phyloP scores from a whole-genome alignment of 2,113 vertebrate genomes.

The Probosciger aterrimus region DNA sequence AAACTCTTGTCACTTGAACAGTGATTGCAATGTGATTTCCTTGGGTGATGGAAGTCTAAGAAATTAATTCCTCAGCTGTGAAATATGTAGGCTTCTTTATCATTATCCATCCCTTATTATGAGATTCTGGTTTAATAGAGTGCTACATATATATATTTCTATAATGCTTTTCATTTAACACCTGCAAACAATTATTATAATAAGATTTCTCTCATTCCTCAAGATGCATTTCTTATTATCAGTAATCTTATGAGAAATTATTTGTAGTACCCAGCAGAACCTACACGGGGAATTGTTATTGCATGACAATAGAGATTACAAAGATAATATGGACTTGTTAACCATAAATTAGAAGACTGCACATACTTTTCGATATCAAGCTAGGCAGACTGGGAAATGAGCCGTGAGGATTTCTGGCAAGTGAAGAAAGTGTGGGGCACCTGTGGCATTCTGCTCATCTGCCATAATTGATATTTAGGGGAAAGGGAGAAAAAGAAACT shows the following conservation, averaged over 20 bases:
- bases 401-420: background rate
- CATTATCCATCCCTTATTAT: background rate
- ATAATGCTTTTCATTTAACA: conserved; percentile 1
- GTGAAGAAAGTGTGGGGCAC: background rate
- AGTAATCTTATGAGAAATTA: background rate
- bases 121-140: conserved; percentile 8
- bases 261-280: background rate
- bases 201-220: background rate
- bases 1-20: conserved; percentile 40
- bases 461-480: background rate
- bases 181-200: conserved; percentile 41
- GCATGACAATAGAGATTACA: background rate
- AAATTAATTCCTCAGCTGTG: conserved; percentile 30
- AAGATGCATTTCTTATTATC: background rate
- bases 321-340: background rate
- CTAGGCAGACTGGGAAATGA: background rate
- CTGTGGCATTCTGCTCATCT: background rate
- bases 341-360: background rate
- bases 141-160: background rate
- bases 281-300: background rate
- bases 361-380: background rate
- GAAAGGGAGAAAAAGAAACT: background rate
- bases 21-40: conserved; percentile 33
- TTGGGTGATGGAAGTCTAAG: background rate
- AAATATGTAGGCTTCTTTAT: background rate